Evolutionary conservation across 2,113 vertebrate species (phyloP).

Genomic region (Colius striatus): DNA sequence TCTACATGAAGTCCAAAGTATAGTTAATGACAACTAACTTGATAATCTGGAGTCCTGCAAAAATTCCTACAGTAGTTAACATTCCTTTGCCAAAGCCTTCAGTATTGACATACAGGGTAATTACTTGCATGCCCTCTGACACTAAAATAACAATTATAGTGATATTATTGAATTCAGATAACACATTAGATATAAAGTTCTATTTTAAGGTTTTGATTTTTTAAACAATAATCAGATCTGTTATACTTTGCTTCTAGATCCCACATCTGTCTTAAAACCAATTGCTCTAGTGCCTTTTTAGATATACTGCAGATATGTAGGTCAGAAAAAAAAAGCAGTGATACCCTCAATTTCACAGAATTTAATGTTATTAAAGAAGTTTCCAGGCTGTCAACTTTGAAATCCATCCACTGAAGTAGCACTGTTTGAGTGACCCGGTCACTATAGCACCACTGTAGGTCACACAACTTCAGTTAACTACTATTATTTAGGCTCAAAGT

Average conservation of each 20-base stretch:
- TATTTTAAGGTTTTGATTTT: not conserved
- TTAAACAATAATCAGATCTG: not conserved
- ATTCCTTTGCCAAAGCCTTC: not conserved
- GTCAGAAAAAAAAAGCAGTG: slow-evolving; percentile 1
- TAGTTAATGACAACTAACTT: not conserved
- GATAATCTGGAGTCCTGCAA: not conserved
- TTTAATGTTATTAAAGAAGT: not conserved
- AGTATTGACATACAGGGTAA: not conserved
- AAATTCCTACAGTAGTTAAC: not conserved
- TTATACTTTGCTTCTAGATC: not conserved
- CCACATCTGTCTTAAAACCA: not conserved
- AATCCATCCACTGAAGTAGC: not conserved
- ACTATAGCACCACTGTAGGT: not conserved
- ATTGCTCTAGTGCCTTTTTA: not conserved
- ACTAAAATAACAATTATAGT: not conserved
- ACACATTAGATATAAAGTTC: not conserved
- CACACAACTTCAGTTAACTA: not conserved
- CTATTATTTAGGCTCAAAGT: not conserved
- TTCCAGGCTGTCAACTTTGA: not conserved
- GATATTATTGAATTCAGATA: not conserved
- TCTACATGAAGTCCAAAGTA: not conserved
- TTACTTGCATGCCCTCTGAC: not conserved
- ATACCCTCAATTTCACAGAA: not conserved
- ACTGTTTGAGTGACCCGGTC: not conserved
- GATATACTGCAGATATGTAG: slow-evolving; percentile 13